phyloP scores from a whole-genome alignment of 2,888 invertebrate genomes.

The Hyposoter didymator region DNA sequence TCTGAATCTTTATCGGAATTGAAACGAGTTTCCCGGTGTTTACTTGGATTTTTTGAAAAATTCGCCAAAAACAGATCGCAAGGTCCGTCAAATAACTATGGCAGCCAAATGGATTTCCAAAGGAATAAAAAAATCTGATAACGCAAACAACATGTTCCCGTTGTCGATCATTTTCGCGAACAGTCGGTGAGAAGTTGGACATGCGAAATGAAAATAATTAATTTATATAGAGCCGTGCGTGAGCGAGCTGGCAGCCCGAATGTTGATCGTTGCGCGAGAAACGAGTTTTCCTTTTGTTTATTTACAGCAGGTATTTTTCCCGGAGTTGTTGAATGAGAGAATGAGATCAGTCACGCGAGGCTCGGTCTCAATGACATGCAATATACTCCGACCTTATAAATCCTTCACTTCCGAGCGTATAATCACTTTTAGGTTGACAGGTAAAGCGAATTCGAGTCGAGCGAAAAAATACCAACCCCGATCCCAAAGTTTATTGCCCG shows the following conservation, averaged over 20 bases:
- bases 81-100: background rate
- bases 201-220: conserved; percentile 52
- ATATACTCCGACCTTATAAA: conserved; percentile 44
- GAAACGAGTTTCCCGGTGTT: background rate
- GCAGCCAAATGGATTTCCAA: background rate
- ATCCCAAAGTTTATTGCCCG: background rate
- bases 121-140: conserved; percentile 7
- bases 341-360: conserved; percentile 53
- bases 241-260: conserved; percentile 23
- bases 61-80: too few relatives aligned
- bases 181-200: background rate
- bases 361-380: conserved; percentile 60
- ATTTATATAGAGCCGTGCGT: conserved; percentile 34
- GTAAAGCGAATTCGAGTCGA: background rate
- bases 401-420: conserved; percentile 17
- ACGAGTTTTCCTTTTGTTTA: conserved; percentile 15
- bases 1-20: background rate
- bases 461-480: background rate
- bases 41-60: background rate
- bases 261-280: conserved; percentile 36
- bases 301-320: conserved; percentile 30
- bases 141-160: background rate
- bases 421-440: conserved; percentile 27
- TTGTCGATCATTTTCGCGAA: background rate
- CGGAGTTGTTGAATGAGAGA: background rate